Evolutionary conservation across 2,113 vertebrate genomes (phyloP).

Genomic region (Petaurus breviceps): DNA sequence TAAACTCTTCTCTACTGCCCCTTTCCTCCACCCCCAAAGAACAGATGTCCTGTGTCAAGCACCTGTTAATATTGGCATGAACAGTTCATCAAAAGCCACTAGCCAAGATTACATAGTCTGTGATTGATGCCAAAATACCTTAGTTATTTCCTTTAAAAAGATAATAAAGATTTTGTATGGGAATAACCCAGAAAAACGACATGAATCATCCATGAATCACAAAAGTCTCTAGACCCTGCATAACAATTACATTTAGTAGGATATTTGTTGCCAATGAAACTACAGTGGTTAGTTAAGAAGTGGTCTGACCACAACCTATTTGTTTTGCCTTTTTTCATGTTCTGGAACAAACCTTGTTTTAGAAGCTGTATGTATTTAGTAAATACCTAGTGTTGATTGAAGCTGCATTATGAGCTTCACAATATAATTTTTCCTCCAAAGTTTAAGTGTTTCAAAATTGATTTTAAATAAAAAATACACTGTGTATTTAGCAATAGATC

Average conservation of each 20-base stretch:
- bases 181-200: conserved; percentile 39
- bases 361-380: conserved; percentile 20
- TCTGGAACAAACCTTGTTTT: conserved; percentile 29
- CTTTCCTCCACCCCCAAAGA: conserved; percentile 4
- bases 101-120: conserved; percentile 46
- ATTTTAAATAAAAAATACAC: conserved; percentile 25
- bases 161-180: conserved; percentile 53
- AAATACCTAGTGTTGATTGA: background rate
- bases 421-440: background rate
- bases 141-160: conserved; percentile 56
- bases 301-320: background rate
- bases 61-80: conserved; percentile 60
- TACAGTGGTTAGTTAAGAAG: background rate
- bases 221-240: background rate
- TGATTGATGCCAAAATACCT: conserved; percentile 66
- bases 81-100: conserved; percentile 56
- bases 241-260: conserved; percentile 1
- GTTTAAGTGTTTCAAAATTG: background rate
- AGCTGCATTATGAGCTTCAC: background rate
- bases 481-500: background rate
- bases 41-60: conserved; percentile 74
- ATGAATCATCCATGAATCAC: conserved; percentile 32
- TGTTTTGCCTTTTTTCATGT: conserved; percentile 7
- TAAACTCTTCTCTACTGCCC: conserved; percentile 47
- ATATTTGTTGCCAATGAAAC: conserved; percentile 39